Percentiles rank a stretch among this genome's conserved stretches.
Conservation (phyloP, 2,888 invertebrate genomes). For the Tipula vernalis region DNA sequence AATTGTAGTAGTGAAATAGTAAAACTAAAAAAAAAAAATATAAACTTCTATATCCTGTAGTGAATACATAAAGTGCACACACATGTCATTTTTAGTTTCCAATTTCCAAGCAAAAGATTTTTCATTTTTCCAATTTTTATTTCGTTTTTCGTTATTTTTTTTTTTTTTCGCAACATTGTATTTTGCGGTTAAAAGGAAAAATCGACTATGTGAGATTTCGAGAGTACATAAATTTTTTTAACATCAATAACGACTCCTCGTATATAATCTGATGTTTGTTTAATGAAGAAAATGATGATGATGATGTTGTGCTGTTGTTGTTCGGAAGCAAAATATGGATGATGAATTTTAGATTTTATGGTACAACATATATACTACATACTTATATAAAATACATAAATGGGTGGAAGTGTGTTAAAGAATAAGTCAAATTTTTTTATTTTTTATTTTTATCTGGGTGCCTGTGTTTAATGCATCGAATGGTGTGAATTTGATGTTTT, state of each 20-base stretch:
- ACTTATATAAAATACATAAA: neutral
- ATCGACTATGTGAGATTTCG: neutral
- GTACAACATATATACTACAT: neutral
- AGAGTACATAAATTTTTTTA: neutral
- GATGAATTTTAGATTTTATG: constrained; percentile 1
- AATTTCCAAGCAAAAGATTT: neutral
- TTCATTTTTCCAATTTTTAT: neutral
- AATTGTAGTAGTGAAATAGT: neutral
- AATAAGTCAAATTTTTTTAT: neutral
- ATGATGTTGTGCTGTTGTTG: neutral
- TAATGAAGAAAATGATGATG: constrained; percentile 4
- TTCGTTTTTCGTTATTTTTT: no score
- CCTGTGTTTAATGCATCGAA: neutral
- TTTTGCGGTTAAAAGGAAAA: neutral
- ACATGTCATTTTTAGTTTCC: neutral
- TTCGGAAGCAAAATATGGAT: neutral
- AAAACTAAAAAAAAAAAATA: neutral
- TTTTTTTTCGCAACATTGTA: neutral
- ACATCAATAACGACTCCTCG: neutral
- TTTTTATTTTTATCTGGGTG: no score
- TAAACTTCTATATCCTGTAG: neutral
- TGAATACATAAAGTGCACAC: constrained; percentile 4
- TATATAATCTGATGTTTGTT: neutral
- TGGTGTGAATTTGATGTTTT: neutral
- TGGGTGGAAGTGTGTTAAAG: neutral